A percentile compares a stretch with the other conserved stretches of the same genome.
Evolutionary conservation across 1,140 invertebrate genomes (phyloP).

Genomic region (Rhyacophila brunnea): DNA sequence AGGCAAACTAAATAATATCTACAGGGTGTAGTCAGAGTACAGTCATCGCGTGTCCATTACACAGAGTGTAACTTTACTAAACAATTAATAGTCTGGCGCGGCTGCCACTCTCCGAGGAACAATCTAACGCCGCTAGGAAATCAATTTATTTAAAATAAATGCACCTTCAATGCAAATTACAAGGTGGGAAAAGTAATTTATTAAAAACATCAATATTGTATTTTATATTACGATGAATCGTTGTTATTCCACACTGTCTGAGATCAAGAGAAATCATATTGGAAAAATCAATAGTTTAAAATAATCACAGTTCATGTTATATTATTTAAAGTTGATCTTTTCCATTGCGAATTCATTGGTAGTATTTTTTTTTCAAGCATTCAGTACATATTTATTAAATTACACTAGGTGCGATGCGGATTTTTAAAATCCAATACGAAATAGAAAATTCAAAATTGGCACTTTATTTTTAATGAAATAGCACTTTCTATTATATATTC

Average conservation of each 20-base stretch:
- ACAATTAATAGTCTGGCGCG: constrained; percentile 30
- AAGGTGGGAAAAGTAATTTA: constrained; percentile 33
- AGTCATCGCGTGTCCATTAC: constrained; percentile 5
- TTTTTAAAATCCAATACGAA: constrained; percentile 19
- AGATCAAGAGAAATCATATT: constrained; percentile 34
- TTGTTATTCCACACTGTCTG: constrained; percentile 35
- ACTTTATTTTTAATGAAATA: constrained; percentile 30
- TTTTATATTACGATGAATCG: constrained; percentile 17
- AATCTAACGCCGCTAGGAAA: neutral
- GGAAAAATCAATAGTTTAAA: constrained; percentile 28
- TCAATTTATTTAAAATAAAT: constrained; percentile 31
- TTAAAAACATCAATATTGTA: constrained; percentile 10
- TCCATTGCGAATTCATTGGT: constrained; percentile 26
- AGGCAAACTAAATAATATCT: constrained; percentile 31
- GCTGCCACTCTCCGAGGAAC: neutral
- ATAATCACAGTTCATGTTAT: constrained; percentile 31
- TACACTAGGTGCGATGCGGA: neutral
- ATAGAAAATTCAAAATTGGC: constrained; percentile 31
- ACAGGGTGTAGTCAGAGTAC: constrained; percentile 28
- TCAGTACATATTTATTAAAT: neutral
- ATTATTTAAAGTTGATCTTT: constrained; percentile 17
- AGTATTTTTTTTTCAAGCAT: constrained; percentile 21
- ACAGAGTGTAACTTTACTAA: constrained; percentile 18
- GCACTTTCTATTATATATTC: constrained; percentile 24
- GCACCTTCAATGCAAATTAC: constrained; percentile 34